Base-by-base conservation (phyloP, 2,888 invertebrate species). In the Athalia cordata region DNA sequence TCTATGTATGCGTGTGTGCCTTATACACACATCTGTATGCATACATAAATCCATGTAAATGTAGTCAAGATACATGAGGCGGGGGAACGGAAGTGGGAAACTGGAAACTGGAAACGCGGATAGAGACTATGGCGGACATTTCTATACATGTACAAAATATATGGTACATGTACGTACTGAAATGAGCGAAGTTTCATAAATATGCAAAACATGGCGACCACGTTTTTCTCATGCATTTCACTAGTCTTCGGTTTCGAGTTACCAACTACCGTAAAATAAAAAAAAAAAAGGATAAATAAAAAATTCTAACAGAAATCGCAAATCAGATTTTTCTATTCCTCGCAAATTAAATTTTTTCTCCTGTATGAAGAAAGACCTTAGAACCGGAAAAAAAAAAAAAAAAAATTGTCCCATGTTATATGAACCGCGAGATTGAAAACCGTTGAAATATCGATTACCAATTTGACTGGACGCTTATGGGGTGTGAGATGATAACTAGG, bases 111-210 rank as follows among this genome's bases (percentile, higher is more conserved):
- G 29, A 29, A 29, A 29, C 29, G 29, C 29, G 29, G 29, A 29
- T 29, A 29, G 29, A 29, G 29, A 29, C 29, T 29, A 29, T 29
- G 2, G 29, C 29, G 29, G 29, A 2, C 29, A 29, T 29, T 29
- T 29, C 29, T 29, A 29, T 29, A 29, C 29, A 29, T 29, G 29
- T 29, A 29, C 29, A 2, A 2, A 29, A 29, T 29, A 29, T 29
- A 29, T 29, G 29, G 29, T 29, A 2, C 29, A 29, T 29, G 29
- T 29, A 29, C 29, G 29, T 29, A 29, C 29, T 13, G 43, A 61
- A 70, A 61, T 70, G 50, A 77, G 62, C 70, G 62, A 52, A 70
- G 59, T 77, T 70, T 70, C 62, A 77, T 52, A 77, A 77, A 77
- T 77, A 70, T 77, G 77, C 77, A 77, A 50, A 49, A 50, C n/a